phyloP scores from a whole-genome alignment of 2,888 invertebrate genomes.

The Thysanoteuthis rhombus region DNA sequence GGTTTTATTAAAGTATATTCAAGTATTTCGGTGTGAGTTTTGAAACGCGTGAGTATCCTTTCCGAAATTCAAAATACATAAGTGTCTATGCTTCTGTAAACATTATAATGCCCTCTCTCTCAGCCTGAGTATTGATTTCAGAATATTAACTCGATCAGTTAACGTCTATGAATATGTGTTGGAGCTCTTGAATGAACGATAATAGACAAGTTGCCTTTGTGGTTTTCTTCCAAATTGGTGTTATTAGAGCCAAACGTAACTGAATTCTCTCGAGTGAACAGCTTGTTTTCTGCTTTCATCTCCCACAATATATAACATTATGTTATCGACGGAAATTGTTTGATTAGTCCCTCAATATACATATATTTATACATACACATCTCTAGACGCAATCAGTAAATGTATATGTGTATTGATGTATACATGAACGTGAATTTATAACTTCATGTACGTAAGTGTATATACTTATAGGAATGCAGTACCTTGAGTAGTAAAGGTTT shows the following conservation, averaged over 20 bases:
- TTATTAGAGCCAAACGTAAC: constrained; percentile 12
- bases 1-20: no score
- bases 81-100: background rate
- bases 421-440: no score
- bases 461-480: no score
- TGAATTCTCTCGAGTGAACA: background rate
- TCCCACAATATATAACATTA: background rate
- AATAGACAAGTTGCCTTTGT: background rate
- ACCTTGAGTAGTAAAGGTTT: no score
- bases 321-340: background rate
- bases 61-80: no score
- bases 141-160: background rate
- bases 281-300: background rate
- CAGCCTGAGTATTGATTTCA: background rate
- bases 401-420: no score
- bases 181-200: background rate
- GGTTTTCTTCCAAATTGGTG: background rate
- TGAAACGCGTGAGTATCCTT: background rate
- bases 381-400: background rate
- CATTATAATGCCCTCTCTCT: background rate
- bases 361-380: background rate
- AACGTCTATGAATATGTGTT: background rate
- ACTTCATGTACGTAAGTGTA: no score
- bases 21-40: background rate
- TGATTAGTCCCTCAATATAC: background rate